Conservation (phyloP, 1,140 invertebrate species). For the Vanessa atalanta region DNA sequence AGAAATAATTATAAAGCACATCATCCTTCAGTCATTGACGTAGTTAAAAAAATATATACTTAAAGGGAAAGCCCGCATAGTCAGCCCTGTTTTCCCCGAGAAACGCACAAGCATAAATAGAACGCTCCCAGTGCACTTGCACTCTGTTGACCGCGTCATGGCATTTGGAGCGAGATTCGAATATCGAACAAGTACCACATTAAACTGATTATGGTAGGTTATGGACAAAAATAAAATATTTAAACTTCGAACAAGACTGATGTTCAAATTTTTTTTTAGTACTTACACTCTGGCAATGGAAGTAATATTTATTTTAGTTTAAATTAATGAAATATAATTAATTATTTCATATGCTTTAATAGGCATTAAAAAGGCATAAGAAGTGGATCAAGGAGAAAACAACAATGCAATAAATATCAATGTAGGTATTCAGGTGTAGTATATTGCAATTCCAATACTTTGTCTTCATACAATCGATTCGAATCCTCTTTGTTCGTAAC, state of each 20-base stretch:
- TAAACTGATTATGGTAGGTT: neutral
- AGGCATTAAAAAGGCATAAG: too few species aligned
- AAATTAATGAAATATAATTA: too few species aligned
- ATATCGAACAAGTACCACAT: conserved; percentile 10
- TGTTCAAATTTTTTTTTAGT: neutral
- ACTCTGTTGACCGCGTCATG: conserved; percentile 34
- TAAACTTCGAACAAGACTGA: neutral
- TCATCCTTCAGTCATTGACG: neutral
- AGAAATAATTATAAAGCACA: neutral
- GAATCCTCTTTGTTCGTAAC: too few species aligned
- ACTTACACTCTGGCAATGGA: neutral
- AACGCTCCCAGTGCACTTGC: conserved; percentile 36
- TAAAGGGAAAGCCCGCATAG: neutral
- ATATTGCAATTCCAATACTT: too few species aligned
- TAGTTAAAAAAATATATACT: neutral
- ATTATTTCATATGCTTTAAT: too few species aligned
- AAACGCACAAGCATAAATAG: conserved; percentile 29
- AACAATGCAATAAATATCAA: too few species aligned
- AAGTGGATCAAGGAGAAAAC: too few species aligned
- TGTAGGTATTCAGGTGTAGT: too few species aligned
- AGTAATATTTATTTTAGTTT: too few species aligned
- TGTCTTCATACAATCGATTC: too few species aligned
- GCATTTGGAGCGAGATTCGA: conserved; percentile 13
- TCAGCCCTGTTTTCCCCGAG: conserved; percentile 29
- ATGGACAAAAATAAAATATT: neutral